These are phyloP conservation scores for Acromyrmex charruanus DNA, from an alignment of 1,140 invertebrate genomes.

Conservation along the genomic window DNA sequence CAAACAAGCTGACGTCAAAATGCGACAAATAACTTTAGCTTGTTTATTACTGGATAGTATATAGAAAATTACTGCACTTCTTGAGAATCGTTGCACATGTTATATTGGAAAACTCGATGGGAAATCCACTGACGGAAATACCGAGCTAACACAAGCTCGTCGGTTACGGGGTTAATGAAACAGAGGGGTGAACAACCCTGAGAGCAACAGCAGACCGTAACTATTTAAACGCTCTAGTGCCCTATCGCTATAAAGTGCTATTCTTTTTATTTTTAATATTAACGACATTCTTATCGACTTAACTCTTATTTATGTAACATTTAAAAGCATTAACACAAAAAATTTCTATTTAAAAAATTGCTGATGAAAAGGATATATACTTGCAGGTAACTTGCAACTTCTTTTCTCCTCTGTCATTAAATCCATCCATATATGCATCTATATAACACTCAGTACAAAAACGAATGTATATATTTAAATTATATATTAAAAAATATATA, in stretches of 20 bases:
- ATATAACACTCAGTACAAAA: not conserved
- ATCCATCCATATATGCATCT: not conserved
- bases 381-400: not conserved
- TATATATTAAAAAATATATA: too few relatives aligned
- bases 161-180: slow-evolving; percentile 81
- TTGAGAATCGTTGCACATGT: slow-evolving; percentile 47
- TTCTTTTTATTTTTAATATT: not conserved
- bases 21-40: too few relatives aligned
- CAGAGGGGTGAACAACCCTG: slow-evolving; percentile 83
- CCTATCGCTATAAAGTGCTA: not conserved
- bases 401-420: not conserved
- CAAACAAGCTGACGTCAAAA: too few relatives aligned
- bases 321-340: slow-evolving; percentile 8
- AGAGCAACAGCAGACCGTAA: slow-evolving; percentile 63
- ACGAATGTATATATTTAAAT: too few relatives aligned
- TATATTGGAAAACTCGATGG: slow-evolving; percentile 40
- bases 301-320: not conserved
- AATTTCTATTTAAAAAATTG: slow-evolving; percentile 24
- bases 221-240: slow-evolving; percentile 1
- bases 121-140: slow-evolving; percentile 37
- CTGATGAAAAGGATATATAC: slow-evolving; percentile 7
- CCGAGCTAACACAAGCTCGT: slow-evolving; percentile 43
- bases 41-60: not conserved
- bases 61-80: not conserved
- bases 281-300: not conserved